Base-by-base conservation (phyloP, 1,140 invertebrate genomes). In the Ceratitis capitata region DNA sequence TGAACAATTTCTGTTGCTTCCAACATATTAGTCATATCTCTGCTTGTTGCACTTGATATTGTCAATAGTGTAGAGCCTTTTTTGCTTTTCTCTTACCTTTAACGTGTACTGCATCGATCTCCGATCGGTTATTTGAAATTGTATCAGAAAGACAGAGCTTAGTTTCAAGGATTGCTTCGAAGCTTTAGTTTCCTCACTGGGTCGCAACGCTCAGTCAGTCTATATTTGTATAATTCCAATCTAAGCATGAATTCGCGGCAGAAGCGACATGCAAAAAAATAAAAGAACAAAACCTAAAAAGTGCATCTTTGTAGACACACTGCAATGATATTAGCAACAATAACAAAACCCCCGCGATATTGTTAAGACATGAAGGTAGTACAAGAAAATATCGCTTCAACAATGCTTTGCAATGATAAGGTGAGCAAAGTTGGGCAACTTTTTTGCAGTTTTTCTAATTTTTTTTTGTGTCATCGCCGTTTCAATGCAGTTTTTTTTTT, bases 351-450 rank as follows among this genome's bases (percentile, higher is more conserved):
- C 29, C 9, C 6, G 29, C 23, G 23, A 4, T 9, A 29, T n/a
- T 9, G n/a, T 35, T 35, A 35, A 35, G 6, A 32, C 32, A 78
- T 45, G 39, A 23, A 16, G 19, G 29, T 29, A 19, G 61, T 35
- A 69, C 61, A 35, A 35, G n/a, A 78, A 29, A 78, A 23, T 78
- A 78, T 23, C 39, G 69, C 69, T 78, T 19, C 0, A 78, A 78
- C 69, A 45, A 78, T 78, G 69, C 42, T 78, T 45, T 45, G 69
- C 69, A 45, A 78, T 78, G 69, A 78, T 78, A 78, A 78, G 69
- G 69, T 78, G 69, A 78, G 32, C 69, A 78, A 78, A 78, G 69
- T 78, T 78, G 69, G 45, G 69, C 69, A 78, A 78, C 39, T 78
- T 78, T 78, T 39, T 78, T 45, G 35, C 45, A 45, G 39, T 45